Conservation (phyloP, 2,113 vertebrate genomes). For the Brachyistius frenatus region DNA sequence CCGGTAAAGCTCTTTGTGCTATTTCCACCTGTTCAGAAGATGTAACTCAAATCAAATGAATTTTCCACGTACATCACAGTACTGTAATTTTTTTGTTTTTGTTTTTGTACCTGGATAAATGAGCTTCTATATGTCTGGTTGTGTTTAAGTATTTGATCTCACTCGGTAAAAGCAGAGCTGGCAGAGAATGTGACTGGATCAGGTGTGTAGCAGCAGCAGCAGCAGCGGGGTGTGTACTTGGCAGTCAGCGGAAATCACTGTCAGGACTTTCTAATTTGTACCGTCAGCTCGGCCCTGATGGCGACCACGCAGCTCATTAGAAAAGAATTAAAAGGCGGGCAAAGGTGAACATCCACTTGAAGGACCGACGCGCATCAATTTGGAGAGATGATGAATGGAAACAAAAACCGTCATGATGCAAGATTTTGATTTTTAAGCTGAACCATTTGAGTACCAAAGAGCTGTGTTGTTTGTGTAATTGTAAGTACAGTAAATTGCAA, state of each 20-base stretch:
- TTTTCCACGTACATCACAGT: neutral
- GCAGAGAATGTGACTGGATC: conserved; percentile 42
- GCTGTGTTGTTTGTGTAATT: conserved; percentile 27
- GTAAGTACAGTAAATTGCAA: conserved; percentile 41
- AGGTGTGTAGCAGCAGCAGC: conserved; percentile 21
- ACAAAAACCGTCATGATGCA: neutral
- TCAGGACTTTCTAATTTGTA: conserved; percentile 39
- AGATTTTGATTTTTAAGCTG: neutral
- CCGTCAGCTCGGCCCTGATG: conserved; percentile 6
- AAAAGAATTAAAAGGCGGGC: too few relatives aligned
- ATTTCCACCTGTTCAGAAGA: conserved; percentile 27
- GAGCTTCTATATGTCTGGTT: neutral
- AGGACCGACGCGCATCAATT: too few relatives aligned
- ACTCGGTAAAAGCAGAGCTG: conserved; percentile 10
- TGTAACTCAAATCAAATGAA: too few relatives aligned
- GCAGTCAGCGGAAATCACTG: conserved; percentile 44
- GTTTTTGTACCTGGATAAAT: neutral
- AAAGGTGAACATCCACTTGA: too few relatives aligned
- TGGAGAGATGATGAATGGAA: neutral
- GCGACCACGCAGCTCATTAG: conserved; percentile 29
- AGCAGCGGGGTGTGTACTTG: neutral
- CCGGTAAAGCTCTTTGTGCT: conserved; percentile 39
- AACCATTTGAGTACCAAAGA: conserved; percentile 54
- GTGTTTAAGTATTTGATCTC: neutral
- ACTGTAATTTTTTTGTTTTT: neutral